Evolutionary conservation across 2,113 vertebrate genomes (phyloP).

Genomic region (Barbus barbus): DNA sequence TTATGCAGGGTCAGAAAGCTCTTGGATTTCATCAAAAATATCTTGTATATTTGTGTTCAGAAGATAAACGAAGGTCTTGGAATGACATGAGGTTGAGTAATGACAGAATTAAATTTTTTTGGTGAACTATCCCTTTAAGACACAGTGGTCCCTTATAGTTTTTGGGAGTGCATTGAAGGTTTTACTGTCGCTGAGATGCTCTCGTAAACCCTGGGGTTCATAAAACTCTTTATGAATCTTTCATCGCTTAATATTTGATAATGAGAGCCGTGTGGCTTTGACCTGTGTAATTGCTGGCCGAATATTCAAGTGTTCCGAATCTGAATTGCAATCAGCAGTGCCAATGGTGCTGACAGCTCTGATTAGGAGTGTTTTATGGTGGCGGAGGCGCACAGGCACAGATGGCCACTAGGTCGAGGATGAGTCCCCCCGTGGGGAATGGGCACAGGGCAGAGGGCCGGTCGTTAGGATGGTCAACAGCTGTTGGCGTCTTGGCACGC

Average conservation of each 20-base stretch:
- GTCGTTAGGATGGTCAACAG: conserved; percentile 67
- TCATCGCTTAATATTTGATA: conserved; percentile 45
- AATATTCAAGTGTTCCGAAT: conserved; percentile 37
- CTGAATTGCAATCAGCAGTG: conserved; percentile 36
- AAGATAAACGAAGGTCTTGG: too few relatives aligned
- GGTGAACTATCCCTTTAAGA: neutral
- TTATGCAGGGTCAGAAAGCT: too few relatives aligned
- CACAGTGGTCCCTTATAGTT: neutral
- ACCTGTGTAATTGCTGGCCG: conserved; percentile 51
- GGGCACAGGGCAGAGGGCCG: conserved; percentile 47
- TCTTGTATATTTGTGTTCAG: too few relatives aligned
- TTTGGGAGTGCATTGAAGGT: neutral
- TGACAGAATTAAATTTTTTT: too few relatives aligned
- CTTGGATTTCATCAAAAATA: too few relatives aligned
- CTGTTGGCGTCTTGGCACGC: conserved; percentile 53
- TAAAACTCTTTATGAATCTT: conserved; percentile 28
- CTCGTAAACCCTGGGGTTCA: neutral
- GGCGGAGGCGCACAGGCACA: conserved; percentile 30
- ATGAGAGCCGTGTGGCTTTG: conserved; percentile 41
- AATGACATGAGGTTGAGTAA: too few relatives aligned
- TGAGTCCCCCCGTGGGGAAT: conserved; percentile 39
- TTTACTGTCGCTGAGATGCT: neutral
- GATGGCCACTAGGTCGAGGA: conserved; percentile 33
- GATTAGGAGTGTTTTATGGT: conserved; percentile 56
- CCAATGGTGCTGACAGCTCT: conserved; percentile 56